phyloP scores from a whole-genome alignment of 2,113 vertebrate genomes.

The Phaethornis superciliosus region DNA sequence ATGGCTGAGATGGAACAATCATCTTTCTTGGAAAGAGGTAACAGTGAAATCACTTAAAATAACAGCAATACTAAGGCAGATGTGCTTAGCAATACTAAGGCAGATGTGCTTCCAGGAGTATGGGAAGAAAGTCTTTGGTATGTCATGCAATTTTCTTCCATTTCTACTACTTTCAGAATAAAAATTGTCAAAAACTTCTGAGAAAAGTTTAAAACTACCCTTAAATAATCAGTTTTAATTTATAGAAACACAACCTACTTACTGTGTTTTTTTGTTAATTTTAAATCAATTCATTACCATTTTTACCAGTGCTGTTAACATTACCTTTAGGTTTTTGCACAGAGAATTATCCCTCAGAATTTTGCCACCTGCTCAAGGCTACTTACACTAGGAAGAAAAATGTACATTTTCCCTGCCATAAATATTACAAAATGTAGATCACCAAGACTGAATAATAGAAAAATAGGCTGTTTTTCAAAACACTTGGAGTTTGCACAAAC shows the following conservation, averaged over 20 bases:
- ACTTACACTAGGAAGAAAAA: neutral
- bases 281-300: neutral
- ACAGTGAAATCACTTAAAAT: neutral
- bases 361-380: neutral
- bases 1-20: fast-evolving
- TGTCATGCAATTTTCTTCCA: neutral
- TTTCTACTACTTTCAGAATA: neutral
- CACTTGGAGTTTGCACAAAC: neutral
- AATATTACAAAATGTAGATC: neutral
- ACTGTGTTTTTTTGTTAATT: neutral
- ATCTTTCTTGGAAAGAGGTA: neutral
- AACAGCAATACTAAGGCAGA: neutral
- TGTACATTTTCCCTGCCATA: neutral
- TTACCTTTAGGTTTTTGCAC: neutral
- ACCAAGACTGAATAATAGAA: neutral
- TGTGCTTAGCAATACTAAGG: neutral
- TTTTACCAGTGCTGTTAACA: neutral
- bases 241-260: neutral
- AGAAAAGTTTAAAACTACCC: neutral
- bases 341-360: neutral
- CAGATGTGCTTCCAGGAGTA: neutral
- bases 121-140: neutral
- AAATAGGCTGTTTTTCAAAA: neutral
- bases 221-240: neutral
- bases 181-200: neutral